phyloP scores from a whole-genome alignment of 2,888 invertebrate genomes.

The Cybosia mesomella region DNA sequence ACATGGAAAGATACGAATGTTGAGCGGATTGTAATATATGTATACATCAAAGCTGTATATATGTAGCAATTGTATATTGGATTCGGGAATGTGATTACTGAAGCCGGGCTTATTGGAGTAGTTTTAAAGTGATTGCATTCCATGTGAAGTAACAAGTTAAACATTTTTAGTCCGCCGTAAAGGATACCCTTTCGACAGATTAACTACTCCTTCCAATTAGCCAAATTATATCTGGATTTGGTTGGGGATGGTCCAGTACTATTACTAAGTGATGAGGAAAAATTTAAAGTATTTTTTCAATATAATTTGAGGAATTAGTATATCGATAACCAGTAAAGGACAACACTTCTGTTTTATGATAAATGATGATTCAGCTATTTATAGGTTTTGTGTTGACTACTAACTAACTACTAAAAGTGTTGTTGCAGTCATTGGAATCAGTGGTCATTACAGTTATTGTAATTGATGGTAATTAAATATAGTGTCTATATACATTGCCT shows the following conservation, averaged over 20 bases:
- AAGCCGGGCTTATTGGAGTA: conserved; percentile 18
- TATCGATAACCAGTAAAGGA: background rate
- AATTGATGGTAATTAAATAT: background rate
- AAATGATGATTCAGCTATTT: too few species aligned
- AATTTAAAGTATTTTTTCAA: too few species aligned
- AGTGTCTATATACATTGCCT: too few species aligned
- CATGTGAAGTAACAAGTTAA: conserved; percentile 17
- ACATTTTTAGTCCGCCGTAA: conserved; percentile 15
- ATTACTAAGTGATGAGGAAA: background rate
- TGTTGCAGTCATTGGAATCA: background rate
- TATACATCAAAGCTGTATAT: conserved; percentile 28
- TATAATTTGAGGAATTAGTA: background rate
- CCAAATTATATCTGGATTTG: conserved; percentile 15
- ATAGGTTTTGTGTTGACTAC: too few species aligned
- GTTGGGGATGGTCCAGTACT: background rate
- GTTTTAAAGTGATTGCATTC: conserved; percentile 14
- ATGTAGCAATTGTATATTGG: conserved; percentile 28
- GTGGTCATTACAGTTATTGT: background rate
- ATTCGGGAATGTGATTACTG: conserved; percentile 19
- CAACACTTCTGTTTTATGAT: background rate
- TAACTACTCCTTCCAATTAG: background rate
- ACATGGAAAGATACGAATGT: conserved; percentile 32
- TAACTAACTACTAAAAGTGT: background rate
- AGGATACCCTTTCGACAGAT: conserved; percentile 4
- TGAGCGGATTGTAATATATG: conserved; percentile 35